phyloP scores from a whole-genome alignment of 2,113 vertebrate genomes.

The Atrichornis clamosus region DNA sequence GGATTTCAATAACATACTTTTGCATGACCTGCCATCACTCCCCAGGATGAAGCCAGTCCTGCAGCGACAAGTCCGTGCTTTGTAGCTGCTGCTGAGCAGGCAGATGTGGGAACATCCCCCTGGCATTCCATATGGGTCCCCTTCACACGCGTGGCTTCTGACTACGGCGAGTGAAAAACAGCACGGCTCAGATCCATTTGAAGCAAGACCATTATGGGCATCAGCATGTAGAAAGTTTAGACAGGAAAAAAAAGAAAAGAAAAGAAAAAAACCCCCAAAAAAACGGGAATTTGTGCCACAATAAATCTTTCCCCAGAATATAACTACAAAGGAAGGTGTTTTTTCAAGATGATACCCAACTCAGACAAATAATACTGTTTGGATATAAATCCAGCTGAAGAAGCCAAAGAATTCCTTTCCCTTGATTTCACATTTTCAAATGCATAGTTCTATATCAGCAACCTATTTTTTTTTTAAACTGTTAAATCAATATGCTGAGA shows the following conservation, averaged over 20 bases:
- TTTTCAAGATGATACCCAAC: not conserved
- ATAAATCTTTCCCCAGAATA: not conserved
- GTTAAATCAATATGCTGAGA: not conserved
- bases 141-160: conserved; percentile 90
- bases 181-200: conserved; percentile 3
- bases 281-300: not conserved
- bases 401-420: not conserved
- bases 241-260: not conserved
- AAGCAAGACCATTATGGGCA: not conserved
- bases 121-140: conserved; percentile 79
- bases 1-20: conserved; percentile 85
- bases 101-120: conserved; percentile 94
- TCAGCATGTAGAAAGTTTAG: not conserved
- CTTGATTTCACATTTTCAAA: not conserved
- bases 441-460: accelerated
- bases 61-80: conserved; percentile 92
- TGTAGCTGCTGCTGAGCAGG: conserved; percentile 92
- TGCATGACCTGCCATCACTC: conserved; percentile 90
- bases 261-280: not conserved
- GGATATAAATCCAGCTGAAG: not conserved
- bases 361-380: not conserved
- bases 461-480: not conserved
- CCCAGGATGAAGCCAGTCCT: conserved; percentile 88
- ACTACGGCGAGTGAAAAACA: conserved; percentile 72
- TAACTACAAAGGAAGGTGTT: not conserved